Evolutionary conservation across 2,888 invertebrate genomes (phyloP).

Genomic region (Lasioglossum oenotherae): DNA sequence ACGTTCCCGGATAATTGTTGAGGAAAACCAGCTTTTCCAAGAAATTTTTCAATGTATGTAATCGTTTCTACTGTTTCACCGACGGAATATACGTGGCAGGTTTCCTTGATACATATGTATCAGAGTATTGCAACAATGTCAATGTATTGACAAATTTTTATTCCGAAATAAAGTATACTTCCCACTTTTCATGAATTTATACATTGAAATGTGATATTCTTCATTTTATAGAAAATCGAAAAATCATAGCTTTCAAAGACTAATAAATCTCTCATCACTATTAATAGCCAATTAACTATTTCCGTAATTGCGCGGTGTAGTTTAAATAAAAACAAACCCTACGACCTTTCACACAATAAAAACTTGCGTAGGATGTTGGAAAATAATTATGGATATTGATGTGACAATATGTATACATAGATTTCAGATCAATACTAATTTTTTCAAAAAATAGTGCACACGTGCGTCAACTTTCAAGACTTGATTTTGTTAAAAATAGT

Average conservation of each 20-base stretch:
- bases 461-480: background rate
- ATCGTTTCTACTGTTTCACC: background rate
- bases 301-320: background rate
- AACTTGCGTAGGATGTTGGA: background rate
- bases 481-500: background rate
- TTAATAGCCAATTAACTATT: background rate
- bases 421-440: background rate
- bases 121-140: background rate
- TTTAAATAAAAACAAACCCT: background rate
- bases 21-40: constrained; percentile 6
- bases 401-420: background rate
- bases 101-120: background rate
- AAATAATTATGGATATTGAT: background rate
- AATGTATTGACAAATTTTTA: background rate
- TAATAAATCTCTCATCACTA: background rate
- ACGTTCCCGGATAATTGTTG: background rate
- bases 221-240: background rate
- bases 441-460: background rate
- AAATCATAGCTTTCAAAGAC: background rate
- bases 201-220: background rate
- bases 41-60: background rate
- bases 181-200: background rate
- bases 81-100: background rate
- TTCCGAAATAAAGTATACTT: background rate
- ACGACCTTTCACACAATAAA: background rate